phyloP scores from a whole-genome alignment of 2,113 vertebrate genomes.

The Triplophysa siluroides region DNA sequence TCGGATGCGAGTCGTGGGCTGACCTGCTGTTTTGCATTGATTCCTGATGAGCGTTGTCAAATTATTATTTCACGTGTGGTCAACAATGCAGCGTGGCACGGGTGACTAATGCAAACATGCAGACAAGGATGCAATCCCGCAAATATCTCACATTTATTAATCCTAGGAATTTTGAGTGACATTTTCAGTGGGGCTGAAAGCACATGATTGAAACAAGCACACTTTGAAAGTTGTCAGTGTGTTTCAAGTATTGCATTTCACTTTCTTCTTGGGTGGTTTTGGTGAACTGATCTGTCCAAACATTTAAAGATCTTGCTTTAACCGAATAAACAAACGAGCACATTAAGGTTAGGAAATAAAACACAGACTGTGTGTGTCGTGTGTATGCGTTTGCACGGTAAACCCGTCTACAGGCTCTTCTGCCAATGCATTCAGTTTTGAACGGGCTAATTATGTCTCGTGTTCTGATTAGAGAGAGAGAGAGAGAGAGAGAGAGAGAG shows the following conservation, averaged over 20 bases:
- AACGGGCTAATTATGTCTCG: slow-evolving; percentile 62
- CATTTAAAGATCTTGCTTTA: no score
- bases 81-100: slow-evolving; percentile 51
- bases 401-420: not conserved
- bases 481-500: slow-evolving; percentile 86
- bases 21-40: slow-evolving; percentile 90
- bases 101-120: slow-evolving; percentile 57
- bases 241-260: no score
- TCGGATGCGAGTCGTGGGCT: slow-evolving; percentile 86
- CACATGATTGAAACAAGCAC: no score
- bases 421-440: slow-evolving; percentile 12
- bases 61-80: slow-evolving; percentile 74
- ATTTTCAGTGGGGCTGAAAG: no score
- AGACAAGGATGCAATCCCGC: not conserved
- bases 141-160: no score
- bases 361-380: not conserved
- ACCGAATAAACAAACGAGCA: no score
- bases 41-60: slow-evolving; percentile 85
- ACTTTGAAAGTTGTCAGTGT: no score
- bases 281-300: no score
- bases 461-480: slow-evolving; percentile 84
- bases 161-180: no score
- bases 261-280: no score
- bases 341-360: not conserved
- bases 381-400: not conserved